phyloP scores from a whole-genome alignment of 1,140 invertebrate genomes.

The Centruroides vittatus region DNA sequence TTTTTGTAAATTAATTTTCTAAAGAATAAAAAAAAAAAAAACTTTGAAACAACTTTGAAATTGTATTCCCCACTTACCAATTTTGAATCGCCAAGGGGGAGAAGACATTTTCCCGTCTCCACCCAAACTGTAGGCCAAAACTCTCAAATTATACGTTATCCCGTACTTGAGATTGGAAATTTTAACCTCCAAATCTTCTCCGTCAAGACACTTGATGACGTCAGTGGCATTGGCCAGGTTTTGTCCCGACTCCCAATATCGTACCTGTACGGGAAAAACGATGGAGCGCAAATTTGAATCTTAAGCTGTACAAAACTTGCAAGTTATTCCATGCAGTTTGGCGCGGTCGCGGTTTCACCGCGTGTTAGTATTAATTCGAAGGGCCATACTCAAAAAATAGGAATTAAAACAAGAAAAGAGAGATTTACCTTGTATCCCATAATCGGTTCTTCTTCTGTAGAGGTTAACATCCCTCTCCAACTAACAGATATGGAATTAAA shows the following conservation, averaged over 20 bases:
- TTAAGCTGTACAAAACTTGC: not conserved
- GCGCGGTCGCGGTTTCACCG: not conserved
- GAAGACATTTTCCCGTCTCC: conserved; percentile 93
- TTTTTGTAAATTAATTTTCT: no score
- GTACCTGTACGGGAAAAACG: conserved; percentile 36
- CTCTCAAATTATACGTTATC: conserved; percentile 60
- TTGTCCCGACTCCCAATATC: conserved; percentile 81
- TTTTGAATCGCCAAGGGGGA: not conserved
- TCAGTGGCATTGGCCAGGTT: conserved; percentile 81
- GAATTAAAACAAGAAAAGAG: not conserved
- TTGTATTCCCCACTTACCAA: not conserved
- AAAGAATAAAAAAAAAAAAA: no score
- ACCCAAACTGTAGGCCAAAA: conserved; percentile 79
- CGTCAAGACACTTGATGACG: conserved; percentile 37
- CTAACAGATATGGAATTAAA: conserved; percentile 73
- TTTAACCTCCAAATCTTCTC: conserved; percentile 56
- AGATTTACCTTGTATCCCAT: conserved; percentile 68
- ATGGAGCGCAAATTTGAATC: not conserved
- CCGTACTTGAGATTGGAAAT: conserved; percentile 65
- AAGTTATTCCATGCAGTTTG: not conserved
- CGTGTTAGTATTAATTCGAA: not conserved
- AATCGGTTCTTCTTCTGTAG: conserved; percentile 80
- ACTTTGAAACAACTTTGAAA: no score
- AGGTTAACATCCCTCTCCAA: conserved; percentile 83
- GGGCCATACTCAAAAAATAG: not conserved